Evolutionary conservation across 2,888 invertebrate species (phyloP).

Genomic region (Caradrina kadenii): DNA sequence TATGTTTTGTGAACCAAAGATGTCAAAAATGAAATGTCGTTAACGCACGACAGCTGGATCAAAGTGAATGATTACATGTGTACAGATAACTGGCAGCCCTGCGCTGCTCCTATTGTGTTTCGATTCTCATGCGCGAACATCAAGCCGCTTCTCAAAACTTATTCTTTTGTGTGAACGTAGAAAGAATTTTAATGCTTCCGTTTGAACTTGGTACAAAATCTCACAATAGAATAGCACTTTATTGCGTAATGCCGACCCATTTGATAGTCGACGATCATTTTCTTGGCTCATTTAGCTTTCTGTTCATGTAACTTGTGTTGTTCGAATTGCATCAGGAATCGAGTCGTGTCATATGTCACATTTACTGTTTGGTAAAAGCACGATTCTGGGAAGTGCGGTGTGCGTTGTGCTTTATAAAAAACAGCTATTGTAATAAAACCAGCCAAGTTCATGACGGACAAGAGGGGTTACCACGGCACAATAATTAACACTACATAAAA

Average conservation of each 20-base stretch:
- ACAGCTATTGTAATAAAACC: slow-evolving; percentile 42
- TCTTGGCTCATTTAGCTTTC: slow-evolving; percentile 70
- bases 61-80: slow-evolving; percentile 60
- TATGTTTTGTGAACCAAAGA: neutral
- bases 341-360: slow-evolving; percentile 52
- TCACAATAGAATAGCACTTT: slow-evolving; percentile 79
- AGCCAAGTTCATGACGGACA: neutral
- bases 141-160: slow-evolving; percentile 87
- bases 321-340: slow-evolving; percentile 58
- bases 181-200: slow-evolving; percentile 90
- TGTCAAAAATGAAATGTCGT: slow-evolving; percentile 29
- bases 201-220: slow-evolving; percentile 84
- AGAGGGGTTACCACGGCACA: no score
- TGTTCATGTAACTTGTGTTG: slow-evolving; percentile 59
- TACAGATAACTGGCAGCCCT: slow-evolving; percentile 69
- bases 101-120: slow-evolving; percentile 79
- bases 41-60: slow-evolving; percentile 54
- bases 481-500: no score
- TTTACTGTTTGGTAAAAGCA: slow-evolving; percentile 50
- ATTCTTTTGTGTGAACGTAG: slow-evolving; percentile 87
- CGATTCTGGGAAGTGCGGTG: slow-evolving; percentile 48
- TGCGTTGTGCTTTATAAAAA: slow-evolving; percentile 38
- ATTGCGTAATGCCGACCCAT: slow-evolving; percentile 79
- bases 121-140: slow-evolving; percentile 85
- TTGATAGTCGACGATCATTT: slow-evolving; percentile 74